Evolutionary conservation across 2,113 vertebrate genomes (phyloP).

Genomic region (Siphamia tubifer): DNA sequence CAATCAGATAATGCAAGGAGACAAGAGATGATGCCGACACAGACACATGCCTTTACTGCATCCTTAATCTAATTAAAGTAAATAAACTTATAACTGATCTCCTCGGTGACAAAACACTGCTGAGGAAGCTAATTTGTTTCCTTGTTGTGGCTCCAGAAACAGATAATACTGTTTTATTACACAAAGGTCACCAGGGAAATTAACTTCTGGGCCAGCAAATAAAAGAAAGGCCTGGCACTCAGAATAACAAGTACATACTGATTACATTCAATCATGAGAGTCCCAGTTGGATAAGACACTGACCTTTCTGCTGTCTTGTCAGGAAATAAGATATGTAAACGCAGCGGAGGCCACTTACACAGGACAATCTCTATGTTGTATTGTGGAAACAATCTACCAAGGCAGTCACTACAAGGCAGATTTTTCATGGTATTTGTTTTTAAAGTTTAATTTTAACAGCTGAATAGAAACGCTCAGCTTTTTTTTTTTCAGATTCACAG

Average conservation of each 20-base stretch:
- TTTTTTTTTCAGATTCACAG: constrained; percentile 32
- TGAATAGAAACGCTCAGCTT: constrained; percentile 53
- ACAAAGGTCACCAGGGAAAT: constrained; percentile 95
- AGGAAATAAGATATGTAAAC: constrained; percentile 78
- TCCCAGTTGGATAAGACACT: constrained; percentile 79
- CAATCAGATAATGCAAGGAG: constrained; percentile 76
- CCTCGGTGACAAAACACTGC: constrained; percentile 81
- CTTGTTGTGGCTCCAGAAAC: constrained; percentile 85
- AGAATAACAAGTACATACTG: constrained; percentile 86
- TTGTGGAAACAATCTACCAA: constrained; percentile 68
- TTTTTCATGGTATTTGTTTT: constrained; percentile 65
- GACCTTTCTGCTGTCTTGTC: constrained; percentile 83
- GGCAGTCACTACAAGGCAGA: constrained; percentile 60
- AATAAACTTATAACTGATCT: constrained; percentile 94
- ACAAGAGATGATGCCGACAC: constrained; percentile 65
- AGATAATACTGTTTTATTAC: constrained; percentile 91
- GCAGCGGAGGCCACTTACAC: constrained; percentile 34
- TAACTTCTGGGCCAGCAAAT: constrained; percentile 91
- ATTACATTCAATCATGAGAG: constrained; percentile 85
- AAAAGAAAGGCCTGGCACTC: constrained; percentile 80
- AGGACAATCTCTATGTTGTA: constrained; percentile 59
- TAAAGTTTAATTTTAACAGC: constrained; percentile 64
- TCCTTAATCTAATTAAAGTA: constrained; percentile 87
- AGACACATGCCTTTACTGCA: constrained; percentile 77
- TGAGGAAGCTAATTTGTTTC: constrained; percentile 87